Evolutionary conservation across 2,888 invertebrate species (phyloP).

Genomic region (Copidosoma aretas): DNA sequence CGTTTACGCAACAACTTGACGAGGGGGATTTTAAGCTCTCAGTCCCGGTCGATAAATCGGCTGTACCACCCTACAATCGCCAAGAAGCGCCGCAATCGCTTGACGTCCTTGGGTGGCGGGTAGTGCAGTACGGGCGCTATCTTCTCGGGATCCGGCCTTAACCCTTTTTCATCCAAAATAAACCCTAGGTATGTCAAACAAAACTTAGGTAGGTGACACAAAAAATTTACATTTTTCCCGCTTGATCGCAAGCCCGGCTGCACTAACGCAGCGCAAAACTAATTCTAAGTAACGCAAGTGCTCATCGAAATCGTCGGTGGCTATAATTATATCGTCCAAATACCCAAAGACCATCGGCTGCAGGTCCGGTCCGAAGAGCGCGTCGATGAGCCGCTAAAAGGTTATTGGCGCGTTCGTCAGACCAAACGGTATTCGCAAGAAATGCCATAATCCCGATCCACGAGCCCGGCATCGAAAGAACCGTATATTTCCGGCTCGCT

Average conservation of each 20-base stretch:
- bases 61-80: slow-evolving; percentile 24
- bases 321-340: slow-evolving; percentile 38
- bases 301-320: slow-evolving; percentile 22
- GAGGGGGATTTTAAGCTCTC: neutral
- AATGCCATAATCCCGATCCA: too few species aligned
- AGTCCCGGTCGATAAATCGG: slow-evolving; percentile 16
- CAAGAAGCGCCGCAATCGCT: slow-evolving; percentile 16
- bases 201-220: neutral
- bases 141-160: slow-evolving; percentile 38
- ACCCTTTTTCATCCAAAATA: too few species aligned
- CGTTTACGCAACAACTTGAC: slow-evolving; percentile 2
- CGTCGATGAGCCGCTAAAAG: slow-evolving; percentile 38
- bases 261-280: too few species aligned
- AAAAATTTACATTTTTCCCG: too few species aligned
- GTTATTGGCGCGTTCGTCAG: too few species aligned
- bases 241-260: neutral
- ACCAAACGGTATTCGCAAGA: too few species aligned
- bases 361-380: slow-evolving; percentile 40
- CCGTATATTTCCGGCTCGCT: too few species aligned
- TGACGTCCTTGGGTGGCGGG: too few species aligned
- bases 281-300: too few species aligned
- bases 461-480: neutral
- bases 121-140: slow-evolving; percentile 12
- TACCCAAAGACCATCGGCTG: too few species aligned
- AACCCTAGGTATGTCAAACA: slow-evolving; percentile 27